Evolutionary conservation across 2,113 vertebrate species (phyloP).

Genomic region (Salvelinus alpinus): DNA sequence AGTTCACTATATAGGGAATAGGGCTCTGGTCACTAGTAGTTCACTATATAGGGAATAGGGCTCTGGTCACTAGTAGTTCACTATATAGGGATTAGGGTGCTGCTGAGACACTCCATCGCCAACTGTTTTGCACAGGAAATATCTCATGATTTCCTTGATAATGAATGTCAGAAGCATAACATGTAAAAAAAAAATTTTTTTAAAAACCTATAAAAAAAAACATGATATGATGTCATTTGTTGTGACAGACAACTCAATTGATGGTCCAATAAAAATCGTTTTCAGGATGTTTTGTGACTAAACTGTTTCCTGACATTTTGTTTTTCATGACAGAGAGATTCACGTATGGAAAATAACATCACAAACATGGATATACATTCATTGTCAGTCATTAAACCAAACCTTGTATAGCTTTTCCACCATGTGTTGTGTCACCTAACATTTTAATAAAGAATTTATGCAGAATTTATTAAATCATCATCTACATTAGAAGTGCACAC

Average conservation of each 20-base stretch:
- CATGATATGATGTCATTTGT: constrained; percentile 32
- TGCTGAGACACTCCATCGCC: neutral
- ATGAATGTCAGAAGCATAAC: constrained; percentile 20
- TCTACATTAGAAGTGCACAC: no score
- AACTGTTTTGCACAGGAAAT: constrained; percentile 32
- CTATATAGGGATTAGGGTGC: no score
- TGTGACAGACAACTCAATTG: constrained; percentile 41
- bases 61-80: no score
- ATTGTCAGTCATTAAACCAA: neutral
- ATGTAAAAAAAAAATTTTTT: constrained; percentile 36
- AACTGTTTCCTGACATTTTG: neutral
- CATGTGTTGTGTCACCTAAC: neutral
- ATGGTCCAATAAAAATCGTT: constrained; percentile 62
- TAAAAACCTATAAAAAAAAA: no score
- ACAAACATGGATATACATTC: no score
- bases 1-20: no score
- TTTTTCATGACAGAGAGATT: no score
- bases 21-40: no score
- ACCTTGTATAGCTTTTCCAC: neutral
- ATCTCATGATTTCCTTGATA: constrained; percentile 22
- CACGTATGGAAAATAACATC: neutral
- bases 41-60: no score
- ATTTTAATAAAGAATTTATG: no score
- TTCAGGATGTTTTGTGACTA: constrained; percentile 48
- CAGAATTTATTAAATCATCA: no score